Conservation (phyloP, 2,888 invertebrate species). For the Lithophane leautieri region DNA sequence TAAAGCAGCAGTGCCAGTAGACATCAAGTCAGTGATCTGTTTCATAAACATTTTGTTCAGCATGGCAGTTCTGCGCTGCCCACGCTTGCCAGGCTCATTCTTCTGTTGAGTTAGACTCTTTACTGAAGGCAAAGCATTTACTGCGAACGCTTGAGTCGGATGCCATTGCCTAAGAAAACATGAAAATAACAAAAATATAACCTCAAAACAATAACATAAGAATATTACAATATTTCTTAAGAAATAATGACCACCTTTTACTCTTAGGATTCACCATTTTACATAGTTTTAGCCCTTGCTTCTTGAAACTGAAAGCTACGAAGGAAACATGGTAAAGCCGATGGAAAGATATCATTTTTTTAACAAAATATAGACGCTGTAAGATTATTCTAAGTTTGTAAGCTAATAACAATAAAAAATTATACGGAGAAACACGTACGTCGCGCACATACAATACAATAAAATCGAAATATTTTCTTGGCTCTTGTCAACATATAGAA, state of each 20-base stretch:
- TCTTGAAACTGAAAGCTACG: conserved; percentile 76
- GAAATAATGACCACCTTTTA: conserved; percentile 75
- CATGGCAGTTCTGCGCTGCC: conserved; percentile 91
- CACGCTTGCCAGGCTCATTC: conserved; percentile 88
- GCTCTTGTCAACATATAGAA: conserved; percentile 13
- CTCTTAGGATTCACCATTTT: conserved; percentile 85
- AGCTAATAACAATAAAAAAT: conserved; percentile 28
- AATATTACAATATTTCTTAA: background rate
- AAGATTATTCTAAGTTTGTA: conserved; percentile 21
- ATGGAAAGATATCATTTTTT: conserved; percentile 72
- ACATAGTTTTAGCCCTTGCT: conserved; percentile 82
- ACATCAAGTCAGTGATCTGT: conserved; percentile 94
- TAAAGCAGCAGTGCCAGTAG: conserved; percentile 92
- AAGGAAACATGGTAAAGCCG: conserved; percentile 80
- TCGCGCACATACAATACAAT: background rate
- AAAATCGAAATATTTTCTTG: background rate
- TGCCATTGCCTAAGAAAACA: conserved; percentile 81
- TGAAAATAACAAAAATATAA: conserved; percentile 54
- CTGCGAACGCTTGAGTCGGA: conserved; percentile 70
- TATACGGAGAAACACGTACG: conserved; percentile 15
- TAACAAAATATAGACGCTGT: conserved; percentile 21
- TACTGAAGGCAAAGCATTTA: conserved; percentile 76
- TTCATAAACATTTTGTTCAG: conserved; percentile 96
- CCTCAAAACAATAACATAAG: conserved; percentile 46
- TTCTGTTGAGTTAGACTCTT: conserved; percentile 85